Conservation (phyloP, 2,888 invertebrate species). For the Phytoseiulus persimilis region DNA sequence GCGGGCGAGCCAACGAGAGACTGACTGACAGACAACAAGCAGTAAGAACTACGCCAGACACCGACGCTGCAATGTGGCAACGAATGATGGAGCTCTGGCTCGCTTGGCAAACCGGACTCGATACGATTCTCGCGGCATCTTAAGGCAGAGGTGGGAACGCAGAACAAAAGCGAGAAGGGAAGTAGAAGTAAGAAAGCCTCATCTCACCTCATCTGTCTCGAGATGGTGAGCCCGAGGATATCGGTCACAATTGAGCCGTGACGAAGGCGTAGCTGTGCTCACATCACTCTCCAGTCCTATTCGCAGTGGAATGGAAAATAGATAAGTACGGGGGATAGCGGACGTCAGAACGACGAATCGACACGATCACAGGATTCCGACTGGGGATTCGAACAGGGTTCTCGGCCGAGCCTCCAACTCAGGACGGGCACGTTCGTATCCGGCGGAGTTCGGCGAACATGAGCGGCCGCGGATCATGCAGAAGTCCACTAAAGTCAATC, state of each 20-base stretch:
- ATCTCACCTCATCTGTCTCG: background rate
- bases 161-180: background rate
- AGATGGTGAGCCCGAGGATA: background rate
- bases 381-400: too few species aligned
- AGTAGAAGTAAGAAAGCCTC: background rate
- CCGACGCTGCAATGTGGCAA: background rate
- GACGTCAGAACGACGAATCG: background rate
- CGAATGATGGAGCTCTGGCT: background rate
- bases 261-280: background rate
- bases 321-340: background rate
- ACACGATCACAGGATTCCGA: too few species aligned
- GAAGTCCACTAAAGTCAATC: too few species aligned
- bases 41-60: background rate
- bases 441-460: too few species aligned
- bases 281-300: background rate
- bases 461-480: too few species aligned
- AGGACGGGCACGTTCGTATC: too few species aligned
- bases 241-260: background rate
- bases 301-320: background rate
- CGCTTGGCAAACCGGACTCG: background rate
- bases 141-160: background rate
- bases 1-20: background rate
- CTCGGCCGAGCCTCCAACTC: too few species aligned
- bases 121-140: background rate
- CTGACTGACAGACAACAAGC: background rate